Conservation (phyloP, 2,888 invertebrate species). For the Poecilus cupreus region DNA sequence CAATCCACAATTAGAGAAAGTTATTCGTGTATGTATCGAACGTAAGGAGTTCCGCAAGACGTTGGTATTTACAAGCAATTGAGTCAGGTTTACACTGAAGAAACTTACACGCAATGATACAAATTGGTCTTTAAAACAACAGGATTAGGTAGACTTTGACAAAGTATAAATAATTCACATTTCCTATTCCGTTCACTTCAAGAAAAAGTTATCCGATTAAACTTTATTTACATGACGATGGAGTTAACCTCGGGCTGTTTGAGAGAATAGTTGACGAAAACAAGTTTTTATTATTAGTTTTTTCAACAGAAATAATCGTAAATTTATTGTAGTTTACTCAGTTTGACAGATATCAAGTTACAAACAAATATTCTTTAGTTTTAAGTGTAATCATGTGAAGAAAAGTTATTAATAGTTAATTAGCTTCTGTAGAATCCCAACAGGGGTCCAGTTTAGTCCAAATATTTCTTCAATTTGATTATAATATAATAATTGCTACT, state of each 20-base stretch:
- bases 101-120: neutral
- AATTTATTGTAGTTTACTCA: neutral
- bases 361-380: neutral
- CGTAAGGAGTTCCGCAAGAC: slow-evolving; percentile 23
- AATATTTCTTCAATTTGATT: too few species aligned
- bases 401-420: neutral
- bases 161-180: neutral
- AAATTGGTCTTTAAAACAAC: too few species aligned
- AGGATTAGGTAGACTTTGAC: too few species aligned
- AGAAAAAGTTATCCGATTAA: neutral
- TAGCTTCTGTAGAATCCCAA: too few species aligned
- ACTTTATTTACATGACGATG: neutral
- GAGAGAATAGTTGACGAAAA: neutral
- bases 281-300: neutral
- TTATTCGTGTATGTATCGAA: slow-evolving; percentile 15
- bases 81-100: neutral
- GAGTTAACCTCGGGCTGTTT: neutral
- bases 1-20: slow-evolving; percentile 42
- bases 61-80: slow-evolving; percentile 33
- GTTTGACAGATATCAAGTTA: neutral
- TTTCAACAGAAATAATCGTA: neutral
- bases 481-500: too few species aligned
- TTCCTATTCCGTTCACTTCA: neutral
- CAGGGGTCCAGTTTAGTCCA: too few species aligned
- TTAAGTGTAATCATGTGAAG: neutral